These are phyloP conservation scores for Agrochola circellaris DNA, from an alignment of 2,888 invertebrate species.

Conservation along the genomic window DNA sequence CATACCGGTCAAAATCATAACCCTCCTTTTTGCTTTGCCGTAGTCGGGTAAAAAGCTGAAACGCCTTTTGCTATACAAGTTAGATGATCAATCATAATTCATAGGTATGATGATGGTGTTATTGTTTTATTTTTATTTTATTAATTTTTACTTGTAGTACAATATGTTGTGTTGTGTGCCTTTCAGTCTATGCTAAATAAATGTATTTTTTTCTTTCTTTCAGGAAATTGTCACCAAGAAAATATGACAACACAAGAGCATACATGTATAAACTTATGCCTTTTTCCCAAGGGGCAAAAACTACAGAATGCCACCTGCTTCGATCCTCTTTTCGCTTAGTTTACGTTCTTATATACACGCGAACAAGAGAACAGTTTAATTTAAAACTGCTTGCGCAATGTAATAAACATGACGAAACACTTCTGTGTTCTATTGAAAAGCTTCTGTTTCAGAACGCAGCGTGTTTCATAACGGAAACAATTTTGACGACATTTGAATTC, in stretches of 20 bases:
- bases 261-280: neutral
- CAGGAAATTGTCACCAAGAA: neutral
- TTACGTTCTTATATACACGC: neutral
- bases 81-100: slow-evolving; percentile 4
- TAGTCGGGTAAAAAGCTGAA: neutral
- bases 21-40: no score
- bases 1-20: no score
- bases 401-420: slow-evolving; percentile 27
- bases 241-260: neutral
- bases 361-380: slow-evolving; percentile 10
- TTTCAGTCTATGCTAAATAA: neutral
- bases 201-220: no score
- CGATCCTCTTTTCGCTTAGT: neutral
- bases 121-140: no score
- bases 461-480: slow-evolving; percentile 54
- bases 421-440: slow-evolving; percentile 44
- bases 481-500: slow-evolving; percentile 70
- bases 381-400: slow-evolving; percentile 17
- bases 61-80: neutral
- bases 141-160: no score
- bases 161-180: no score
- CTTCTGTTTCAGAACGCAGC: slow-evolving; percentile 29
- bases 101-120: neutral
- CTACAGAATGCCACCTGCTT: neutral
- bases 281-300: neutral